Evolutionary conservation across 1,140 invertebrate species (phyloP).

Genomic region (Panulirus ornatus): DNA sequence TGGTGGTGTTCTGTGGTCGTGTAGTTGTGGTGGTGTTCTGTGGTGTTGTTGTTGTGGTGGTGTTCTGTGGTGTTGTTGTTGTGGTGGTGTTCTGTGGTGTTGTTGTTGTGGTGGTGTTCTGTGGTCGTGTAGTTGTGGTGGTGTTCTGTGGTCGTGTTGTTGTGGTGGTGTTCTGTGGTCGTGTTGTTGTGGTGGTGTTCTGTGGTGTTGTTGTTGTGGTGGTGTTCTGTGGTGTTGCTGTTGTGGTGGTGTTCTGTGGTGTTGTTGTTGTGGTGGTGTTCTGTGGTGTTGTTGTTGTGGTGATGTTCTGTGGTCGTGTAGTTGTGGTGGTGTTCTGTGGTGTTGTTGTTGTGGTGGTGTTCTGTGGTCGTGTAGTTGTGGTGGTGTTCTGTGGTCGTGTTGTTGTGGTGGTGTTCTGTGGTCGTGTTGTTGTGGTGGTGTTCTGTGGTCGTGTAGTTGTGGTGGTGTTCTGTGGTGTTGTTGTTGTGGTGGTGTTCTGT

Average conservation of each 20-base stretch:
- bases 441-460: background rate
- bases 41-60: background rate
- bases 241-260: background rate
- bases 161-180: background rate
- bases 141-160: background rate
- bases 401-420: background rate
- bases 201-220: background rate
- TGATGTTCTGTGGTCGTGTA: background rate
- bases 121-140: background rate
- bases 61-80: background rate
- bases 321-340: background rate
- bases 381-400: no score
- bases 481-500: background rate
- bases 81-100: background rate
- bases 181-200: background rate
- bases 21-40: background rate
- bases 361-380: no score
- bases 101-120: background rate
- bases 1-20: background rate
- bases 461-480: no score
- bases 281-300: background rate
- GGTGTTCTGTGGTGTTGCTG: background rate
- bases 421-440: background rate
- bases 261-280: background rate
- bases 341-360: background rate